Evolutionary conservation across 2,888 invertebrate species (phyloP).

Genomic region (Pharmacophagus antenor): DNA sequence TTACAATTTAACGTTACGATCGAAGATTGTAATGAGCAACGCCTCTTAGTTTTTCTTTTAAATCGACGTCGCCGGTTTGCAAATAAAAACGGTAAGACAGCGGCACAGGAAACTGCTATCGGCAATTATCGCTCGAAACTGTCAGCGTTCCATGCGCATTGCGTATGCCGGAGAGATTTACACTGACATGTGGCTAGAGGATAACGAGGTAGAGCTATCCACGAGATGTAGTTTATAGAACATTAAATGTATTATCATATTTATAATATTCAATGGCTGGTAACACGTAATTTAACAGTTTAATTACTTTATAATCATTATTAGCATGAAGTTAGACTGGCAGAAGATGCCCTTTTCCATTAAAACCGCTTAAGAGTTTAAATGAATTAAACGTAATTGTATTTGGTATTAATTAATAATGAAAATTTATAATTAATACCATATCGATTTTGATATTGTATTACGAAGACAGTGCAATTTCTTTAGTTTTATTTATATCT

Average conservation of each 20-base stretch:
- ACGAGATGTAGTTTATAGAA: conserved; percentile 39
- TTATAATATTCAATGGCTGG: neutral
- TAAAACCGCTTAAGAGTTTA: too few relatives aligned
- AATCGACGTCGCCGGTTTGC: conserved; percentile 47
- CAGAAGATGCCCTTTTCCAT: too few relatives aligned
- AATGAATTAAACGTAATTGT: too few relatives aligned
- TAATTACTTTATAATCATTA: too few relatives aligned
- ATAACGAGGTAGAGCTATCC: conserved; percentile 39
- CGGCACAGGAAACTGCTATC: conserved; percentile 72
- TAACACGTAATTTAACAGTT: too few relatives aligned
- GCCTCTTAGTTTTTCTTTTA: neutral
- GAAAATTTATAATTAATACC: too few relatives aligned
- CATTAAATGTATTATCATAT: conserved; percentile 37
- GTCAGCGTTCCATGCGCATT: conserved; percentile 48
- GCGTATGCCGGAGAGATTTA: conserved; percentile 47
- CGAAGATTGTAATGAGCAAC: neutral
- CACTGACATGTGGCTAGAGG: conserved; percentile 44
- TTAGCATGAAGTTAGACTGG: too few relatives aligned
- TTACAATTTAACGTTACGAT: neutral
- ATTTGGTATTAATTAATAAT: too few relatives aligned
- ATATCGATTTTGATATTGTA: too few relatives aligned
- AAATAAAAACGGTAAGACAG: conserved; percentile 64
- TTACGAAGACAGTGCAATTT: too few relatives aligned
- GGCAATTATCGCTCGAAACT: conserved; percentile 61
- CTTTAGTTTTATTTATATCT: too few relatives aligned